phyloP scores from a whole-genome alignment of 2,888 invertebrate species.

The Chorisops tibialis region DNA sequence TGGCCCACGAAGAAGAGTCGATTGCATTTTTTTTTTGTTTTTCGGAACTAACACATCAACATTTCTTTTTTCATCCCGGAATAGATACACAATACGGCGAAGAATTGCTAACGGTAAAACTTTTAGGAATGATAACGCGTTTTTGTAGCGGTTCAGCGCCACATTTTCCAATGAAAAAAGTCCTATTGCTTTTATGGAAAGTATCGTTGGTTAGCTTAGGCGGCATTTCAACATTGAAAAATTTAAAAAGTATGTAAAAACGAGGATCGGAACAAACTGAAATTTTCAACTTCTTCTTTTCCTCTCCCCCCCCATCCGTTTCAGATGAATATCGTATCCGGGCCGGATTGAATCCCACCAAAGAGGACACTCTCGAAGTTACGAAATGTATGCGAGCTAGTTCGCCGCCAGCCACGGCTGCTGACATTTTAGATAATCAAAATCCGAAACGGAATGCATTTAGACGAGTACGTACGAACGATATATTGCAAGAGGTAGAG shows the following conservation, averaged over 20 bases:
- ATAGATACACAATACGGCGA: constrained; percentile 61
- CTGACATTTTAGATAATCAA: constrained; percentile 83
- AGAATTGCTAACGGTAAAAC: constrained; percentile 80
- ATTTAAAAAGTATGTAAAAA: constrained; percentile 60
- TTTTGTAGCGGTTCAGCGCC: constrained; percentile 95
- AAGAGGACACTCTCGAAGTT: constrained; percentile 94
- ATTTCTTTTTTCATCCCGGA: too few relatives aligned
- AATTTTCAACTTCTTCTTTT: neutral
- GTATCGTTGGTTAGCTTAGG: constrained; percentile 87
- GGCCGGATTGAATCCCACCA: constrained; percentile 69
- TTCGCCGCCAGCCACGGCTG: constrained; percentile 90
- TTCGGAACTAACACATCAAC: too few relatives aligned
- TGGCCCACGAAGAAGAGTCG: too few relatives aligned
- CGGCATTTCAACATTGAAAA: constrained; percentile 79
- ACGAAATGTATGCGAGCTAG: constrained; percentile 91
- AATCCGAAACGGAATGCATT: constrained; percentile 73
- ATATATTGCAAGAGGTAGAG: constrained; percentile 38
- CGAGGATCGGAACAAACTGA: neutral
- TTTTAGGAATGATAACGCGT: constrained; percentile 93
- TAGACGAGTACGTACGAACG: constrained; percentile 56
- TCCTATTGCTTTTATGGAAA: constrained; percentile 93
- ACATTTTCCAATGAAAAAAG: constrained; percentile 98
- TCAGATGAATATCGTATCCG: constrained; percentile 60
- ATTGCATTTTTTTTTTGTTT: too few relatives aligned
- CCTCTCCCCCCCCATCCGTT: neutral